Conservation (phyloP, 64 coral and sea anemone genomes). For the Montipora foliosa region DNA sequence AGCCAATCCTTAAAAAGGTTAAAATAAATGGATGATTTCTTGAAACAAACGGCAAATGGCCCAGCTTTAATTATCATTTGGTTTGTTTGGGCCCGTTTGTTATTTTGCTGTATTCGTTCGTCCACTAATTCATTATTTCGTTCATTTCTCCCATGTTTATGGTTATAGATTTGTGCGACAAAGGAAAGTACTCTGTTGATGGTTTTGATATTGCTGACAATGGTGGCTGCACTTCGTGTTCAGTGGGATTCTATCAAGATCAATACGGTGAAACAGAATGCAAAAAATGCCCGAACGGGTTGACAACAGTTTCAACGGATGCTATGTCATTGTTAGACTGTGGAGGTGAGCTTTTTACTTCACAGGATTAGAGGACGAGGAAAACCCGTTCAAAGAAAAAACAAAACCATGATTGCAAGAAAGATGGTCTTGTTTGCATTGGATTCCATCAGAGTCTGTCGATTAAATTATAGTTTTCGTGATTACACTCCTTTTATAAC, state of each 20-base stretch:
- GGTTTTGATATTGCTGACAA: constrained; percentile 44
- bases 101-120: not conserved
- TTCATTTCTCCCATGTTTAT: not conserved
- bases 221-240: constrained; percentile 24
- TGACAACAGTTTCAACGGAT: constrained; percentile 13
- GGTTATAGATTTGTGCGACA: constrained; percentile 31
- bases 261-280: constrained; percentile 46
- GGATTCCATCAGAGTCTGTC: no score
- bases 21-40: no score
- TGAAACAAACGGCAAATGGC: no score
- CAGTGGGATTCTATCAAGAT: constrained; percentile 59
- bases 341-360: not conserved
- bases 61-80: no score
- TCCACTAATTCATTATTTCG: not conserved
- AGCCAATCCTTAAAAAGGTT: no score
- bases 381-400: no score
- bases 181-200: constrained; percentile 41
- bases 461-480: no score
- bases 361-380: no score
- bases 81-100: no score
- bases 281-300: constrained; percentile 28
- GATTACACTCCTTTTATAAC: no score
- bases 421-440: no score
- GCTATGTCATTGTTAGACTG: not conserved
- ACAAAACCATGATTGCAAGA: no score